Evolutionary conservation across 2,113 vertebrate genomes (phyloP), one percentile per base, ranked within the genome.

Genomic region (Nothobranchius furzeri): DNA sequence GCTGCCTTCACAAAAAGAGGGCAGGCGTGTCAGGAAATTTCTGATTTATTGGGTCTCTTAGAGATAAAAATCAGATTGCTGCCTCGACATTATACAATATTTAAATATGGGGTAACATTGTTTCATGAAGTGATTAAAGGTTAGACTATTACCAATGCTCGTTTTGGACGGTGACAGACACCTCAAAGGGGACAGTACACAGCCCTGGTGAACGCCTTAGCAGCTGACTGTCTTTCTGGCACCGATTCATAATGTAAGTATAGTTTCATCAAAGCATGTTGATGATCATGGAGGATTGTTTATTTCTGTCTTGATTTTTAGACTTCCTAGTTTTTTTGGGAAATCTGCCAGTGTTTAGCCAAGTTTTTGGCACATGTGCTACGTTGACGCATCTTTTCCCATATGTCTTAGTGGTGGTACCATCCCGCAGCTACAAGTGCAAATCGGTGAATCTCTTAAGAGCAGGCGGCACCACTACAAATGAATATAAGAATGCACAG

Each of bases 371-470:
- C 36, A 42, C 3, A 10, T 6, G 30, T 37, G 24, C 36, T 11
- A 8, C 1, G 20, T 9, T 9, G 15, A 55, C 36, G 25, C 64
- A 24, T 67, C 25, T 49, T 57, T 53, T 56, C n/a, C 30, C 45
- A 56, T 36, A 47, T 57, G 54, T 49, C 53, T 45, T 57, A 40
- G 45, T 48, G 53, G 30, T 57, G 12, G 48, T 57, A 53, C 10
- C 49, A 15, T 17, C 64, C 30, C 57, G 64, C 43, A 57, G 53
- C 53, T 57, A 30, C 30, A 13, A 48, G 30, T 49, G 45, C 53
- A 46, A 49, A 20, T 20, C 20, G 20, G 1, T 20, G 20, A 20
- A 1, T 20, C 1, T 20, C 20, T 20, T 20, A 20, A 20, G 20
- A 20, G 20, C 20, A 20, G 20, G 20, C 20, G 20, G 20, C 20